phyloP scores from a whole-genome alignment of 2,113 vertebrate genomes.

The Puffinus mauretanicus region DNA sequence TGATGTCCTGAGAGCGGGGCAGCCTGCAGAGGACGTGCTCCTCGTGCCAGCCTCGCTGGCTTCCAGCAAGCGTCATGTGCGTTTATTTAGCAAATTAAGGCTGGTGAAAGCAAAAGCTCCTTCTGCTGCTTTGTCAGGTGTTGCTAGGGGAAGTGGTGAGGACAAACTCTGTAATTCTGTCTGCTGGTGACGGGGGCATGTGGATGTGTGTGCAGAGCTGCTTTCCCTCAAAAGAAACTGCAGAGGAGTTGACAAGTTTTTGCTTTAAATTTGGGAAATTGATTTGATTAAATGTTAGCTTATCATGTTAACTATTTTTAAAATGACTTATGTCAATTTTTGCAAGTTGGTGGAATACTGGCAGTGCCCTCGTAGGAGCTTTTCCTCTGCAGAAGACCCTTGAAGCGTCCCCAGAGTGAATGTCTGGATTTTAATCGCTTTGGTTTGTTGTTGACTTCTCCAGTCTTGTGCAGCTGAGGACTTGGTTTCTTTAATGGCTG shows the following conservation, averaged over 20 bases:
- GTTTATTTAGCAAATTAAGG: not conserved
- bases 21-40: rapidly evolving
- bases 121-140: not conserved
- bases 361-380: not conserved
- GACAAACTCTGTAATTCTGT: rapidly evolving
- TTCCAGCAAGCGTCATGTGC: rapidly evolving
- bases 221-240: not conserved
- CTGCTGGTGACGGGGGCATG: not conserved
- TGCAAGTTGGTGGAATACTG: not conserved
- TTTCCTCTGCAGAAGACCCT: no score
- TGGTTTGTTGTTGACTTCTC: not conserved
- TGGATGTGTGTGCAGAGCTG: not conserved
- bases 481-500: not conserved
- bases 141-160: not conserved
- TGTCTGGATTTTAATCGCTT: not conserved
- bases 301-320: not conserved
- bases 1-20: rapidly evolving
- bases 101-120: not conserved
- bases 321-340: rapidly evolving
- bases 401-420: not conserved
- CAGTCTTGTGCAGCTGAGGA: not conserved
- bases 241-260: not conserved
- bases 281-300: not conserved
- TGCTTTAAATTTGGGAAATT: not conserved
- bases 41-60: not conserved